These are phyloP conservation scores for Carcharodon carcharias DNA, from an alignment of 2,797 vertebrate genomes.

Conservation along the genomic window DNA sequence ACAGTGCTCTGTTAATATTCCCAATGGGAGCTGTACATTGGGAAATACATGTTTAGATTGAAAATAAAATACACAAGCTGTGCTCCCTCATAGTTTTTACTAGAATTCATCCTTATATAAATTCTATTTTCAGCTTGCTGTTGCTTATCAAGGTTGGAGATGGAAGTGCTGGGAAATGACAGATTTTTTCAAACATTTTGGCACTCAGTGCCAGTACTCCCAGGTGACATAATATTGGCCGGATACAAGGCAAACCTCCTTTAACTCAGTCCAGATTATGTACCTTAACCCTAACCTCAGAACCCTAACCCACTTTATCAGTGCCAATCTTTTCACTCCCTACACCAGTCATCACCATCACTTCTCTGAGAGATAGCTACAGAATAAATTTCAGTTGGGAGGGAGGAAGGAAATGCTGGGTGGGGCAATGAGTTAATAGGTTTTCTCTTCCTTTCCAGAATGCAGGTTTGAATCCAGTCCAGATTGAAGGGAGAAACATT, in stretches of 20 bases:
- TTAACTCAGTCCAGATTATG: neutral
- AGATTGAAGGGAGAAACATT: neutral
- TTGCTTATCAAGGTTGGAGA: neutral
- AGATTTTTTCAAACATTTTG: neutral
- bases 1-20: neutral
- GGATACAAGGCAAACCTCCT: neutral
- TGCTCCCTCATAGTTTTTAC: neutral
- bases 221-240: neutral
- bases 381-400: neutral
- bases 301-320: neutral
- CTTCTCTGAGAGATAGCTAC: neutral
- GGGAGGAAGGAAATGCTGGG: neutral
- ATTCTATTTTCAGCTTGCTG: neutral
- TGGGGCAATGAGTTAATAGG: neutral
- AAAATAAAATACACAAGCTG: slow-evolving; percentile 14
- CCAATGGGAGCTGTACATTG: neutral
- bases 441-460: neutral
- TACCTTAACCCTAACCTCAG: neutral
- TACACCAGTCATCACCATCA: neutral
- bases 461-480: neutral
- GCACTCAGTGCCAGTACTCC: neutral
- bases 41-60: neutral
- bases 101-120: neutral
- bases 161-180: neutral
- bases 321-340: neutral